phyloP scores from a whole-genome alignment of 2,797 vertebrate genomes.

The Schizopygopsis pylzovi region DNA sequence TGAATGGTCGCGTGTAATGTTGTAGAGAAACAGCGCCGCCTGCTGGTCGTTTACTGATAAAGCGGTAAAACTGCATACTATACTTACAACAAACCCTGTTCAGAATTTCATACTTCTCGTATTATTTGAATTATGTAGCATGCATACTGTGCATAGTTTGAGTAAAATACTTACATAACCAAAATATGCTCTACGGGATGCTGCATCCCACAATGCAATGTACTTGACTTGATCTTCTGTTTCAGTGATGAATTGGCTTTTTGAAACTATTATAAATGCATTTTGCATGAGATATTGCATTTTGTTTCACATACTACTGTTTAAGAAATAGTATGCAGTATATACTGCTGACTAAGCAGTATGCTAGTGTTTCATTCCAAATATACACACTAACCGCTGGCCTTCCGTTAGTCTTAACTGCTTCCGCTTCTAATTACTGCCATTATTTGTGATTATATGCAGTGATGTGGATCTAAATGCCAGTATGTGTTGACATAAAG shows the following conservation, averaged over 20 bases:
- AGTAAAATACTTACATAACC: not conserved
- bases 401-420: constrained; percentile 33
- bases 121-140: not conserved
- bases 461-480: constrained; percentile 18
- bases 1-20: not conserved
- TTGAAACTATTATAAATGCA: not conserved
- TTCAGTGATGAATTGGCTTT: not conserved
- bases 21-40: constrained; percentile 47
- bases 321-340: not conserved
- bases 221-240: not conserved
- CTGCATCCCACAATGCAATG: not conserved
- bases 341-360: not conserved
- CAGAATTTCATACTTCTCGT: not conserved
- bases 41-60: constrained; percentile 32
- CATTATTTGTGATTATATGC: constrained; percentile 45
- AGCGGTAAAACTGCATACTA: not conserved
- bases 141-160: not conserved
- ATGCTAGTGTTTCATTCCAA: not conserved
- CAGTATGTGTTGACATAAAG: not conserved
- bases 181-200: not conserved
- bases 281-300: not conserved
- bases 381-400: not conserved
- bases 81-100: not conserved
- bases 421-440: constrained; percentile 36
- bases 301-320: not conserved